These are phyloP conservation scores for Drosophila kikkawai DNA, from an alignment of 1,140 invertebrate genomes.

Conservation along the genomic window DNA sequence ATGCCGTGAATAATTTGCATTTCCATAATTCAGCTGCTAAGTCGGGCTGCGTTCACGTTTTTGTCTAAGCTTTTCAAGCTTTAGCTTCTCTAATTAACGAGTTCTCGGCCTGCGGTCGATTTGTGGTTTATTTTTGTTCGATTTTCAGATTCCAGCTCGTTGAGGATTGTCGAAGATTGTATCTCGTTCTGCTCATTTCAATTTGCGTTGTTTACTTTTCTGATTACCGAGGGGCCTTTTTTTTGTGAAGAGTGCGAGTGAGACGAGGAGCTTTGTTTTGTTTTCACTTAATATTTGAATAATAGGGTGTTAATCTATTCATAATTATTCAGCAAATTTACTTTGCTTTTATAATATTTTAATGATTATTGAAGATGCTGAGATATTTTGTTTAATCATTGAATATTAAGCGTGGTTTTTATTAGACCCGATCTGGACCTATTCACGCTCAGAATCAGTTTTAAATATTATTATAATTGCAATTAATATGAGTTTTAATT, in stretches of 20 bases:
- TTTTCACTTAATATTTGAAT: constrained; percentile 54
- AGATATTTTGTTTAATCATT: background rate
- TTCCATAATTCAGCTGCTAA: constrained; percentile 49
- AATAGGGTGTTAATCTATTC: constrained; percentile 52
- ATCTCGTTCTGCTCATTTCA: constrained; percentile 47
- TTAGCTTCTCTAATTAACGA: constrained; percentile 64
- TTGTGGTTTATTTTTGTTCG: constrained; percentile 27
- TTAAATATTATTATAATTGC: background rate
- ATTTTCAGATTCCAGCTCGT: constrained; percentile 33
- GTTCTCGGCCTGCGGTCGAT: constrained; percentile 33
- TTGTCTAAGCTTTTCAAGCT: constrained; percentile 43
- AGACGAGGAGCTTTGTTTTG: constrained; percentile 40
- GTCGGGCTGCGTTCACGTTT: constrained; percentile 41
- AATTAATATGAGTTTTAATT: background rate
- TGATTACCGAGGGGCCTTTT: constrained; percentile 41
- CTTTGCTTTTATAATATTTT: constrained; percentile 22
- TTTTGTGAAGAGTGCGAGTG: background rate
- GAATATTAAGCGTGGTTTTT: background rate
- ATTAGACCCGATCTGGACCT: background rate
- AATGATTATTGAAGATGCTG: constrained; percentile 16
- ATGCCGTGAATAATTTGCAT: constrained; percentile 56
- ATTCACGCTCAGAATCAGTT: background rate
- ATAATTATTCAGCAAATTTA: constrained; percentile 43
- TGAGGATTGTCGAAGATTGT: constrained; percentile 39
- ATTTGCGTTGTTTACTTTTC: constrained; percentile 57